Evolutionary conservation across 2,888 invertebrate genomes (phyloP).

Genomic region (Aspidiotus rigidus): DNA sequence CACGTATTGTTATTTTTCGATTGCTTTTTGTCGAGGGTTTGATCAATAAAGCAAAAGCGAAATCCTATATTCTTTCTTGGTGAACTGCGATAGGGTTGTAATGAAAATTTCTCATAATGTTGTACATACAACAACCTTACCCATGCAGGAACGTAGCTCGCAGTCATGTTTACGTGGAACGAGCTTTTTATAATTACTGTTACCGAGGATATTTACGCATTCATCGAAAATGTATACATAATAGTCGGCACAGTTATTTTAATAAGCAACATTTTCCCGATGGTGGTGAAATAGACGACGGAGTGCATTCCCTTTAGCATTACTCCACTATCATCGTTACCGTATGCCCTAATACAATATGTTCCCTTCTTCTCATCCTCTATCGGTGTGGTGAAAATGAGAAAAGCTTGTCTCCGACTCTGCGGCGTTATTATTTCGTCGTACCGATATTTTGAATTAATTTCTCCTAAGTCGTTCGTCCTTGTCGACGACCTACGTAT

Average conservation of each 20-base stretch:
- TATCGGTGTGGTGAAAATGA: background rate
- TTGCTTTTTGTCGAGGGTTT: too few species aligned
- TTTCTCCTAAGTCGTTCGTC: background rate
- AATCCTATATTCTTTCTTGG: too few species aligned
- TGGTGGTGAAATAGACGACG: too few species aligned
- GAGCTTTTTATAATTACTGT: conserved; percentile 4
- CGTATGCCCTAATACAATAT: too few species aligned
- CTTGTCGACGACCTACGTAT: background rate
- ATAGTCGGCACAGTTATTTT: too few species aligned
- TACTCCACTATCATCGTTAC: too few species aligned
- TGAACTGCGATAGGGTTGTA: too few species aligned
- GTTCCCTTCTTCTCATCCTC: background rate
- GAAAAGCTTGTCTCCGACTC: background rate
- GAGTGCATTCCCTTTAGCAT: too few species aligned
- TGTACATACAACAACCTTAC: background rate
- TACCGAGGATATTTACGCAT: background rate
- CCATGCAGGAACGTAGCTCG: background rate
- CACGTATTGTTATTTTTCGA: too few species aligned
- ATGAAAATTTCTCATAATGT: too few species aligned
- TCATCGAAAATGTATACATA: background rate
- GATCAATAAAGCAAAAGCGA: too few species aligned
- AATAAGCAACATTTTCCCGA: too few species aligned
- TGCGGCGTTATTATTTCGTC: background rate
- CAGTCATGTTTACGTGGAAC: conserved; percentile 1
- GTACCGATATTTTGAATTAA: background rate